Percentiles rank a stretch among this genome's conserved stretches.
phyloP scores from a whole-genome alignment of 2,888 invertebrate species.

The Luperina nickerlii region DNA sequence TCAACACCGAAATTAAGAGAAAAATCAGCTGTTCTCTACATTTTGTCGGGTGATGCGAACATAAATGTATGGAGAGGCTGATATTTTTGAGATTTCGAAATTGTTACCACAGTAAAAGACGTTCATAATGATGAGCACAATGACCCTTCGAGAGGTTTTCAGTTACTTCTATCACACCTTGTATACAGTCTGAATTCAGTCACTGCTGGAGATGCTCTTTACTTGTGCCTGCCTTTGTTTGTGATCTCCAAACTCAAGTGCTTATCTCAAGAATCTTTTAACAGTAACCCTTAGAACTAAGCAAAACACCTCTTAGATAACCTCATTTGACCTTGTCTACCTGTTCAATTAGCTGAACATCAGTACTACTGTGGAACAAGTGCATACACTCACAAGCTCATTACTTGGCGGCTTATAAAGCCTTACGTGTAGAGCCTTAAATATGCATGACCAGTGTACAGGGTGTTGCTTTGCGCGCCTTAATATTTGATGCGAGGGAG shows the following conservation, averaged over 20 bases:
- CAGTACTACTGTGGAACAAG: constrained; percentile 47
- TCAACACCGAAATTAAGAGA: background rate
- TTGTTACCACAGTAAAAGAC: background rate
- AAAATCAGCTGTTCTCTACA: background rate
- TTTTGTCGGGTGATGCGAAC: background rate
- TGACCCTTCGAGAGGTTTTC: background rate
- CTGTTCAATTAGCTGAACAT: constrained; percentile 41
- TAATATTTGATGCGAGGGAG: constrained; percentile 43
- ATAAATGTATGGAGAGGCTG: background rate
- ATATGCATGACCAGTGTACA: constrained; percentile 78
- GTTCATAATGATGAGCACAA: background rate
- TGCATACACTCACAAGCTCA: constrained; percentile 73
- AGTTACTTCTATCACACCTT: background rate
- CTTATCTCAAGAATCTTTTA: background rate
- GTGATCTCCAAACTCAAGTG: background rate
- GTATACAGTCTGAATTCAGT: background rate
- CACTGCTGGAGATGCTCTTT: background rate
- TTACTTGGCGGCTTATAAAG: constrained; percentile 79
- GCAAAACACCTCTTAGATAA: constrained; percentile 15
- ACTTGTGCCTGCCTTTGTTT: background rate
- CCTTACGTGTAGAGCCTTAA: constrained; percentile 81
- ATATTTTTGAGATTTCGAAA: background rate
- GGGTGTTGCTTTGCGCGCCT: constrained; percentile 61
- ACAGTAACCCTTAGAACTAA: background rate
- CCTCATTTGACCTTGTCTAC: constrained; percentile 53